Evolutionary conservation across 2,797 vertebrate species (phyloP).

Genomic region (Hipposideros larvatus): DNA sequence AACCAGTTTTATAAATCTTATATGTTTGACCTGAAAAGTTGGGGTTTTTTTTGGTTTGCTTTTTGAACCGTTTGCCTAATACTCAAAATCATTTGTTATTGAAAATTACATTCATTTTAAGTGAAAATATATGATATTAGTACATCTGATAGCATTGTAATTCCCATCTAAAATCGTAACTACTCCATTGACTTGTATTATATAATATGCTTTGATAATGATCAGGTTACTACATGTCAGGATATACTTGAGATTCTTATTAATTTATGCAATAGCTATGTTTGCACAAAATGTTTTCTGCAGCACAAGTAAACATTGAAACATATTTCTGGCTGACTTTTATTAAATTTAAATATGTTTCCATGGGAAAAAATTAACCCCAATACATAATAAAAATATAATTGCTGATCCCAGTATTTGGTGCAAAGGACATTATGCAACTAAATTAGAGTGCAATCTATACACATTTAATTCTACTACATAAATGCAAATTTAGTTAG

Average conservation of each 20-base stretch:
- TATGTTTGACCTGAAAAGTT: neutral
- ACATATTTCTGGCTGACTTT: conserved; percentile 12
- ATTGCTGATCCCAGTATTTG: conserved; percentile 48
- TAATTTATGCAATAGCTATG: neutral
- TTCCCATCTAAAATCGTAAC: neutral
- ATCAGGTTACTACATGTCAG: neutral
- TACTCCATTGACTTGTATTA: neutral
- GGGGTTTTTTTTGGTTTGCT: neutral
- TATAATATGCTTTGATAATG: conserved; percentile 11
- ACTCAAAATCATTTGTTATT: neutral
- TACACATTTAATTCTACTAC: conserved; percentile 52
- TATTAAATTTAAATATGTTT: conserved; percentile 39
- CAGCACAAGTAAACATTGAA: neutral
- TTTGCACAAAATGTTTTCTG: conserved; percentile 30
- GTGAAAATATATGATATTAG: neutral
- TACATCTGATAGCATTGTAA: neutral
- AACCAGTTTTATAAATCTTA: neutral
- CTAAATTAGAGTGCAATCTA: neutral
- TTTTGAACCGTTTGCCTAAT: neutral
- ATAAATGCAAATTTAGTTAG: conserved; percentile 43
- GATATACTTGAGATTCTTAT: neutral
- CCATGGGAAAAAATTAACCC: neutral
- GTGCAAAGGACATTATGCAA: neutral
- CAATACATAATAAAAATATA: conserved; percentile 56
- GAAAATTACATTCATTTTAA: neutral